These are phyloP conservation scores for Trichomalopsis sarcophagae DNA, from an alignment of 1,140 invertebrate species.

Conservation along the genomic window DNA sequence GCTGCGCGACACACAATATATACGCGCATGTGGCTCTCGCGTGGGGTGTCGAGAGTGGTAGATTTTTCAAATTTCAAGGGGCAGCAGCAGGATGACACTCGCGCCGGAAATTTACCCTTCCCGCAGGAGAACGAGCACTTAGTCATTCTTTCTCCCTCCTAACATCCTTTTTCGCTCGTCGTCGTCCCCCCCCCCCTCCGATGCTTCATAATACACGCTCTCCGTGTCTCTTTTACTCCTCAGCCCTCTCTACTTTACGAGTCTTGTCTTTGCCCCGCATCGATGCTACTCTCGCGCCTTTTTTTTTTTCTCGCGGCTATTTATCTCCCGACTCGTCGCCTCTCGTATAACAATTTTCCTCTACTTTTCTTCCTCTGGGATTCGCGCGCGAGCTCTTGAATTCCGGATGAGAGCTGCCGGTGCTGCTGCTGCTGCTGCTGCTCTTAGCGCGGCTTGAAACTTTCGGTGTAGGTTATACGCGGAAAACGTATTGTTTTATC, in stretches of 20 bases:
- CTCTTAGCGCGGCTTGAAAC: no score
- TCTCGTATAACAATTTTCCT: constrained; percentile 37
- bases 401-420: background rate
- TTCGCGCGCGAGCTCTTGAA: background rate
- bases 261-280: constrained; percentile 2
- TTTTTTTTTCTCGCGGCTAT: constrained; percentile 3
- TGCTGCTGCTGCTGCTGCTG: no score
- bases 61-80: constrained; percentile 43
- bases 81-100: background rate
- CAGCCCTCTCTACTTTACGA: background rate
- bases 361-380: background rate
- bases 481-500: no score
- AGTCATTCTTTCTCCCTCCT: constrained; percentile 51
- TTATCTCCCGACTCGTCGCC: background rate
- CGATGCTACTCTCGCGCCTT: constrained; percentile 23
- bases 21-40: no score
- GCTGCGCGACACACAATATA: no score
- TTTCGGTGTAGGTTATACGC: no score
- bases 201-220: constrained; percentile 36
- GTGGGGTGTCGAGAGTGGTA: background rate
- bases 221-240: background rate
- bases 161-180: constrained; percentile 54
- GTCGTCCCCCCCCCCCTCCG: constrained; percentile 27
- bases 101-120: constrained; percentile 45
- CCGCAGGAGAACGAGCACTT: constrained; percentile 16